Conservation (phyloP, 2,888 invertebrate genomes). For the Trichogramma evanescens region DNA sequence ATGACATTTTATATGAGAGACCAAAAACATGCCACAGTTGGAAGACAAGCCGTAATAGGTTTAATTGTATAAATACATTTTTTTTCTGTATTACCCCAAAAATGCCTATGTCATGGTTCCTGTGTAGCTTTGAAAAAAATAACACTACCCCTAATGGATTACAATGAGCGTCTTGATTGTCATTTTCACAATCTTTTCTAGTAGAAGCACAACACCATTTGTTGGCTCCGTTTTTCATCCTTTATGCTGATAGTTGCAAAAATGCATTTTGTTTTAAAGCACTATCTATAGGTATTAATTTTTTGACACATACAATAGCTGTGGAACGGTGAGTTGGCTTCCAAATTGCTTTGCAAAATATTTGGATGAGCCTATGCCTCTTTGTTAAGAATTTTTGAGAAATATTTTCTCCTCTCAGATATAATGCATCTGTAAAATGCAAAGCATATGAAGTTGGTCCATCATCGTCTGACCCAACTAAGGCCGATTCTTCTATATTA, state of each 20-base stretch:
- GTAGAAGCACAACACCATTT: conserved; percentile 22
- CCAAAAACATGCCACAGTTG: conserved; percentile 46
- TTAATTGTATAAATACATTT: conserved; percentile 38
- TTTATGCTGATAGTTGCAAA: conserved; percentile 24
- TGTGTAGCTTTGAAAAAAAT: conserved; percentile 33
- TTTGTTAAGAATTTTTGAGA: conserved; percentile 53
- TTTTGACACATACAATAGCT: conserved; percentile 31
- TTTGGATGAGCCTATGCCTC: conserved; percentile 58
- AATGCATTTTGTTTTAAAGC: conserved; percentile 22
- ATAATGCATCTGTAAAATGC: conserved; percentile 72
- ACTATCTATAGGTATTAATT: conserved; percentile 26
- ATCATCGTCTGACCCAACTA: conserved; percentile 10
- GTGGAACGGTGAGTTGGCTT: conserved; percentile 47
- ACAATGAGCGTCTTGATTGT: conserved; percentile 26
- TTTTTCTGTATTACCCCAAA: conserved; percentile 23
- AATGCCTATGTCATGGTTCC: conserved; percentile 30
- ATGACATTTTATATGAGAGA: conserved; percentile 55
- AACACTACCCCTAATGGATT: conserved; percentile 29
- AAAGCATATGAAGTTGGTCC: conserved; percentile 50
- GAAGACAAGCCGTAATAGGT: conserved; percentile 54
- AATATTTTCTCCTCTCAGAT: conserved; percentile 67
- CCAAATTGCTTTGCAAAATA: conserved; percentile 66
- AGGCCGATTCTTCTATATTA: conserved; percentile 14
- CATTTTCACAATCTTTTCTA: conserved; percentile 12
- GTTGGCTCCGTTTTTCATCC: conserved; percentile 30